Conservation (phyloP, 2,797 vertebrate genomes). For the Danio jaintianensis region DNA sequence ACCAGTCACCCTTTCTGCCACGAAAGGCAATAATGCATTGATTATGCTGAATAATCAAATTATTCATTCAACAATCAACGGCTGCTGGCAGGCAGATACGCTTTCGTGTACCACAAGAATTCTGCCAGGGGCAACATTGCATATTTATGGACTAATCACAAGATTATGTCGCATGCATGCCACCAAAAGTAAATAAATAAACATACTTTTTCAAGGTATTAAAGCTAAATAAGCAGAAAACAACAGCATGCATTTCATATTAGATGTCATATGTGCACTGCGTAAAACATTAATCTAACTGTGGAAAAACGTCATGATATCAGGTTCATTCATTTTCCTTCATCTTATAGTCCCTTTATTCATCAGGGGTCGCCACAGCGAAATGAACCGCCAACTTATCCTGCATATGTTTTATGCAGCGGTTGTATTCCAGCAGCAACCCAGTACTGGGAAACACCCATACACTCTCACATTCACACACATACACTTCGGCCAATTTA, state of each 20-base stretch:
- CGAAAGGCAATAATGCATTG: constrained; percentile 32
- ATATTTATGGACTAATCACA: constrained; percentile 37
- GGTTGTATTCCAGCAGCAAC: too few species aligned
- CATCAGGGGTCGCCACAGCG: too few species aligned
- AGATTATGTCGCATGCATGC: background rate
- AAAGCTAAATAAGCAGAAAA: constrained; percentile 1
- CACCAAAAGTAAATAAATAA: background rate
- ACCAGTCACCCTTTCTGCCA: constrained; percentile 36
- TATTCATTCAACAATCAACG: constrained; percentile 41
- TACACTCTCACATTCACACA: too few species aligned
- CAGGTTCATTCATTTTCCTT: too few species aligned
- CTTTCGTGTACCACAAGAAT: constrained; percentile 12
- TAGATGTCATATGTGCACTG: background rate
- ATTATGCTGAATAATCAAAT: constrained; percentile 47
- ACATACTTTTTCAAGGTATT: constrained; percentile 14
- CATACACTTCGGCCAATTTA: too few species aligned
- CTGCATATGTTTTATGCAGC: too few species aligned
- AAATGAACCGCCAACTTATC: too few species aligned
- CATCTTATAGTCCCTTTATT: too few species aligned
- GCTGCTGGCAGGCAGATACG: constrained; percentile 22
- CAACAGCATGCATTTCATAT: constrained; percentile 2
- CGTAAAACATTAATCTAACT: background rate
- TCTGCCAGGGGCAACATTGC: constrained; percentile 16
- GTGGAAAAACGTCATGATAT: background rate
- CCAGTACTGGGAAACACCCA: too few species aligned